phyloP scores from a whole-genome alignment of 23 tunicate species.

The Clavelina lepadiformis region DNA sequence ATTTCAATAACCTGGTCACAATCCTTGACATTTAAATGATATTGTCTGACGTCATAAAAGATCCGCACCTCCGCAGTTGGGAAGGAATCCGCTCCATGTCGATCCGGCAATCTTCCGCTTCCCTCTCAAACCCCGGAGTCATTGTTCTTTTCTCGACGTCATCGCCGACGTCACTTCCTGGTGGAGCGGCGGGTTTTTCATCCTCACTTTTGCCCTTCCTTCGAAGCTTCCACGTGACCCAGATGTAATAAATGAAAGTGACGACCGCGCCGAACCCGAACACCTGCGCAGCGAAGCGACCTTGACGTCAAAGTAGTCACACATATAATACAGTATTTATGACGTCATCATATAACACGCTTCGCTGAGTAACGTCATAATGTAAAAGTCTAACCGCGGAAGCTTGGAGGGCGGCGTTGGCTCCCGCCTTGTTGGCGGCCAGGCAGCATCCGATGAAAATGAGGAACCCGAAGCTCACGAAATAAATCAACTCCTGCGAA shows the following conservation, averaged over 20 bases:
- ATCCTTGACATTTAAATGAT: too few relatives aligned
- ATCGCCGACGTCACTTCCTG: constrained; percentile 1
- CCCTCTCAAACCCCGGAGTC: neutral
- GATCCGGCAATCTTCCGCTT: neutral
- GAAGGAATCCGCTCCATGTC: constrained; percentile 3
- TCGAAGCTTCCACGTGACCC: constrained; percentile 51
- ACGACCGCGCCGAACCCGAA: constrained; percentile 62
- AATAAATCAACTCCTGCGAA: constrained; percentile 70
- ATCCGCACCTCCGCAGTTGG: too few relatives aligned
- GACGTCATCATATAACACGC: too few relatives aligned
- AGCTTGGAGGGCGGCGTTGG: constrained; percentile 52
- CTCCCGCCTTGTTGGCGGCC: constrained; percentile 74
- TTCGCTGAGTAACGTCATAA: too few relatives aligned
- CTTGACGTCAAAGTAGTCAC: neutral
- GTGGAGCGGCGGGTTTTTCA: constrained; percentile 1
- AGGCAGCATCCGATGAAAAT: constrained; percentile 84
- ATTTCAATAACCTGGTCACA: too few relatives aligned
- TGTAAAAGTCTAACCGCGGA: constrained; percentile 92
- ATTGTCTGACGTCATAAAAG: too few relatives aligned
- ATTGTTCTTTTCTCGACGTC: neutral
- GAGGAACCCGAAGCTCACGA: constrained; percentile 50
- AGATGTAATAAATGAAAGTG: constrained; percentile 47
- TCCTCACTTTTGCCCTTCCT: constrained; percentile 28
- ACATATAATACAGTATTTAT: too few relatives aligned
- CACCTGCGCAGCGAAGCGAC: constrained; percentile 58